Conservation (phyloP, 2,797 vertebrate genomes). For the Amniataba percoides region DNA sequence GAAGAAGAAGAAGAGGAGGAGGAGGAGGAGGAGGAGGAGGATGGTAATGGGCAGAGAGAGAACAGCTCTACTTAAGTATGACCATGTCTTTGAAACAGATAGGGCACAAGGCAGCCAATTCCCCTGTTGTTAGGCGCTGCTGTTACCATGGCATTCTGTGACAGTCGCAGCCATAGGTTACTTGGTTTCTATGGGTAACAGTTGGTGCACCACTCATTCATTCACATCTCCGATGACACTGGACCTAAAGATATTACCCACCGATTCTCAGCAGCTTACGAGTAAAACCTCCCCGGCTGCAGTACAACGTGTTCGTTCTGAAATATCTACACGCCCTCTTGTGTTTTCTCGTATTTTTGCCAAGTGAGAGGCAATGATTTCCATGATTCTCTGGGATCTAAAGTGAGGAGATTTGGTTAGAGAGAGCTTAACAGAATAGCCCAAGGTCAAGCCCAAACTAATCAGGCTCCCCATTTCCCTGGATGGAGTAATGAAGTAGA, state of each 20-base stretch:
- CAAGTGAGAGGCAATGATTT: constrained; percentile 34
- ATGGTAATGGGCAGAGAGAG: constrained; percentile 48
- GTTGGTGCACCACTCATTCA: constrained; percentile 33
- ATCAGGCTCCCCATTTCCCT: constrained; percentile 77
- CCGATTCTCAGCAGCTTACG: constrained; percentile 7
- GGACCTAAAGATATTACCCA: constrained; percentile 25
- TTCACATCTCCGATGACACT: constrained; percentile 46
- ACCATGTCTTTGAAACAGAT: constrained; percentile 69
- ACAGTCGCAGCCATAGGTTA: constrained; percentile 72
- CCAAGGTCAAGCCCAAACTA: constrained; percentile 80
- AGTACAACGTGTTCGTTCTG: neutral
- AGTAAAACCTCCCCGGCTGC: constrained; percentile 17
- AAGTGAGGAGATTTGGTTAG: constrained; percentile 50
- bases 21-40: constrained; percentile 24
- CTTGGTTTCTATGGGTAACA: constrained; percentile 77
- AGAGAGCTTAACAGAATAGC: constrained; percentile 64
- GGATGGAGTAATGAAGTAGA: constrained; percentile 79
- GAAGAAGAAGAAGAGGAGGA: constrained; percentile 13
- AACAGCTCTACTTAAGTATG: constrained; percentile 61
- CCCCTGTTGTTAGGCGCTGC: constrained; percentile 61
- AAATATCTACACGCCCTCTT: constrained; percentile 5
- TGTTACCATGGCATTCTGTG: constrained; percentile 79
- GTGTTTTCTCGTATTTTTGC: neutral
- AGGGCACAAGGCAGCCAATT: constrained; percentile 57
- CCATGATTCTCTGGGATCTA: constrained; percentile 55